Conservation (phyloP, 2,888 invertebrate genomes). For the Cataglyphis albicans region DNA sequence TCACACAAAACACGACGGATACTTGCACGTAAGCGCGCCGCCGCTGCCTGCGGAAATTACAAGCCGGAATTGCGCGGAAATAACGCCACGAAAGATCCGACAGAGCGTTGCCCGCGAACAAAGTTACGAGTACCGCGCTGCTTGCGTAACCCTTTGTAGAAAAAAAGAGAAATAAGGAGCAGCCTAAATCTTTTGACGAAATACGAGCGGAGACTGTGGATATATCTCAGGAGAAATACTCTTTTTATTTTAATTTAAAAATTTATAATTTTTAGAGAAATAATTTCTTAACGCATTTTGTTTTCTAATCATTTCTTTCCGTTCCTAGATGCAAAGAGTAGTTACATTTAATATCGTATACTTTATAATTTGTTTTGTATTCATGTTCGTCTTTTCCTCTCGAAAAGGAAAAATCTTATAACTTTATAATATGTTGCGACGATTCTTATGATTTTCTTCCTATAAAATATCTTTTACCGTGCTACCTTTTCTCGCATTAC, state of each 20-base stretch:
- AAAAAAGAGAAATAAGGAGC: not conserved
- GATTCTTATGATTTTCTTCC: not conserved
- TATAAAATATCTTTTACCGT: not conserved
- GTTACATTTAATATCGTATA: not conserved
- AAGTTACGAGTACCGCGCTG: slow-evolving; percentile 15
- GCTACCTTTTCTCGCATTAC: not conserved
- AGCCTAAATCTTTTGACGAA: slow-evolving; percentile 12
- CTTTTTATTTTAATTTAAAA: not conserved
- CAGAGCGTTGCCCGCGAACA: slow-evolving; percentile 26
- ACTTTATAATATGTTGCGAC: not conserved
- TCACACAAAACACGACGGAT: slow-evolving; percentile 11
- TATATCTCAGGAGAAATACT: not conserved
- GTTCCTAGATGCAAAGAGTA: not conserved
- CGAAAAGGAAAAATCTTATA: not conserved
- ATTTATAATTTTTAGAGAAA: not conserved
- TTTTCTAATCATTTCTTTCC: not conserved
- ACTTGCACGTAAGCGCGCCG: slow-evolving; percentile 22
- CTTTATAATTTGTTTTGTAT: slow-evolving; percentile 7
- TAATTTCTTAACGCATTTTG: not conserved
- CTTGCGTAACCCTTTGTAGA: slow-evolving; percentile 1
- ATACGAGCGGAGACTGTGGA: not conserved
- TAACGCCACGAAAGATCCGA: slow-evolving; percentile 53
- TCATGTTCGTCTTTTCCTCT: not conserved
- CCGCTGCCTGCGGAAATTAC: slow-evolving; percentile 58
- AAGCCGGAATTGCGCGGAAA: slow-evolving; percentile 53